These are phyloP conservation scores for Apostichopus leukothele DNA, from an alignment of 53 echinoderm and acorn worm genomes.

Conservation along the genomic window DNA sequence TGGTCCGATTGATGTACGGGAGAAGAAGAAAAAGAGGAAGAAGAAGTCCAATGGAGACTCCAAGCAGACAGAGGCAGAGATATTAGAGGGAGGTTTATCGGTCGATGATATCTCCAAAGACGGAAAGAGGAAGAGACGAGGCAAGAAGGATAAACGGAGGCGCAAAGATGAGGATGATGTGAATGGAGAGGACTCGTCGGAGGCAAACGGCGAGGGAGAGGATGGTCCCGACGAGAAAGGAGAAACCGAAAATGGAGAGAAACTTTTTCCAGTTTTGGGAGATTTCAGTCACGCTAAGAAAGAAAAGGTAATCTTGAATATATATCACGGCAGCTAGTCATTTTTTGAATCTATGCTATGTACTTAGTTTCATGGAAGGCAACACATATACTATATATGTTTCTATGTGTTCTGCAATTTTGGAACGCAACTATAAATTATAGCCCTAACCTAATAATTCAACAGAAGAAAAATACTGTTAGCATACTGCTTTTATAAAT, in stretches of 20 bases:
- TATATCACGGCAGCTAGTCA: not conserved
- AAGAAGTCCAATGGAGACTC: not conserved
- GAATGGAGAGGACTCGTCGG: constrained; percentile 3
- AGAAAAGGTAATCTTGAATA: constrained; percentile 58
- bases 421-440: no score
- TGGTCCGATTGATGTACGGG: not conserved
- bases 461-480: no score
- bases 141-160: no score
- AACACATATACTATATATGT: no score
- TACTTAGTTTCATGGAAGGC: no score
- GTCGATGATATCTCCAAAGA: not conserved
- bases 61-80: not conserved
- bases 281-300: constrained; percentile 61
- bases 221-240: constrained; percentile 25
- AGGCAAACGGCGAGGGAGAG: constrained; percentile 43
- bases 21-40: constrained; percentile 14
- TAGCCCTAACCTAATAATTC: no score
- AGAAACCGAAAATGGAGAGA: constrained; percentile 24
- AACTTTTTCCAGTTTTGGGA: constrained; percentile 72
- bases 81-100: not conserved
- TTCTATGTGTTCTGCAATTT: no score
- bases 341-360: not conserved
- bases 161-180: not conserved
- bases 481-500: no score
- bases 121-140: not conserved